These are phyloP conservation scores for Dipodomys stephensi DNA, from an alignment of 2,113 vertebrate species.

Conservation along the genomic window DNA sequence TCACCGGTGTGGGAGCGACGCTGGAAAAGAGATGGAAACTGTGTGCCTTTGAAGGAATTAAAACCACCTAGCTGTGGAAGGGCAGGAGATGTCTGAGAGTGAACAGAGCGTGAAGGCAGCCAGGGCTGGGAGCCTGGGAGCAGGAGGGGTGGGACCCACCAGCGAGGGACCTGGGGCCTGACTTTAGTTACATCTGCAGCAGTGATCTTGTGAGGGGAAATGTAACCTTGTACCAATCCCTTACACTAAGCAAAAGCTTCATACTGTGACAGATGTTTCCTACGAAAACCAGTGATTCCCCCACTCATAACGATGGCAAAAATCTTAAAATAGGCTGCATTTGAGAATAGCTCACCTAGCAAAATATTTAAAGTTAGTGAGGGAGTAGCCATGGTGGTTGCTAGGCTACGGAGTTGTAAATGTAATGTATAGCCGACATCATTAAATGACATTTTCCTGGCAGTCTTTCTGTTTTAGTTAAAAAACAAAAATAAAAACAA, in stretches of 20 bases:
- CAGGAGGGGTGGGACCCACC: conserved; percentile 73
- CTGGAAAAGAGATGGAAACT: conserved; percentile 99
- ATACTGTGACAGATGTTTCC: conserved; percentile 88
- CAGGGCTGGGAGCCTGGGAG: conserved; percentile 76
- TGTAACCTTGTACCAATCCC: conserved; percentile 88
- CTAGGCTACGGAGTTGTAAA: conserved; percentile 82
- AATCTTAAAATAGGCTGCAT: conserved; percentile 81
- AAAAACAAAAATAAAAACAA: conserved; percentile 14
- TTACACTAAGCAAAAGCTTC: conserved; percentile 77
- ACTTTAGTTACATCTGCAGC: conserved; percentile 87
- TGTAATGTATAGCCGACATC: conserved; percentile 85
- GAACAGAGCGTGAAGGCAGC: conserved; percentile 70
- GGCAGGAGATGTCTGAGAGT: conserved; percentile 65
- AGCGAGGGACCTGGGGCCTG: conserved; percentile 76
- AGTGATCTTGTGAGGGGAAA: conserved; percentile 88
- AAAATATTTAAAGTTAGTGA: conserved; percentile 79
- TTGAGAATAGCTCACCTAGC: conserved; percentile 85
- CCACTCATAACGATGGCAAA: conserved; percentile 82
- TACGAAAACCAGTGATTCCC: conserved; percentile 87
- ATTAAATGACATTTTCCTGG: conserved; percentile 83
- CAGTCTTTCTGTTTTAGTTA: conserved; percentile 86
- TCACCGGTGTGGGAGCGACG: conserved; percentile 96
- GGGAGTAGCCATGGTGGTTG: conserved; percentile 65
- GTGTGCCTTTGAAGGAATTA: conserved; percentile 96
- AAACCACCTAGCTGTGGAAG: conserved; percentile 89